Conservation (phyloP, 2,797 vertebrate species). For the Choloepus didactylus region DNA sequence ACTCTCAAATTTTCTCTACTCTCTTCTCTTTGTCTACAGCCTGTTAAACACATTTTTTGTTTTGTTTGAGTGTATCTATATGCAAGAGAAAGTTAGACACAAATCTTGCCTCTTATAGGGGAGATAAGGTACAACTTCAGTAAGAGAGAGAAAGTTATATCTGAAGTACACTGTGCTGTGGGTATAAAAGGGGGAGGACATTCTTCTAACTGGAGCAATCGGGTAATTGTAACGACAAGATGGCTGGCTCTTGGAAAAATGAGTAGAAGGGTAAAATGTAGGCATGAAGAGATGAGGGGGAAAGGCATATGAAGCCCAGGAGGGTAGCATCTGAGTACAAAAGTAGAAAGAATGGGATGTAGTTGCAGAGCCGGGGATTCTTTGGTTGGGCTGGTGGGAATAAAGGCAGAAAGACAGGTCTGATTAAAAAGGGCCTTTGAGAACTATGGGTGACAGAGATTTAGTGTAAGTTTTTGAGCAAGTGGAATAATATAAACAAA, state of each 20-base stretch:
- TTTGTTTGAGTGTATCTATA: background rate
- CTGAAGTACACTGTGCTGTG: background rate
- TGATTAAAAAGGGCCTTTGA: background rate
- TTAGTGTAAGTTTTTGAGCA: background rate
- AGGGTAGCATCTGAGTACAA: background rate
- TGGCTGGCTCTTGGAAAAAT: background rate
- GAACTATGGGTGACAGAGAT: background rate
- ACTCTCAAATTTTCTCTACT: background rate
- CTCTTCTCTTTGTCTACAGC: background rate
- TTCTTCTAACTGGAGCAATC: background rate
- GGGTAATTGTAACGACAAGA: background rate
- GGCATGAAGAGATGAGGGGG: background rate
- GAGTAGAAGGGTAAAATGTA: background rate
- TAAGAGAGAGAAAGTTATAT: background rate
- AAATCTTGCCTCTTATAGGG: background rate
- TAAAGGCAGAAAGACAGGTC: background rate
- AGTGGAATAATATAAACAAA: background rate
- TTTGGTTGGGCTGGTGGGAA: background rate
- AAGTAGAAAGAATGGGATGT: background rate
- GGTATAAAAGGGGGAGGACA: background rate
- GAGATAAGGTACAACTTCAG: background rate
- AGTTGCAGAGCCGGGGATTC: background rate
- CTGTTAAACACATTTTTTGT: background rate
- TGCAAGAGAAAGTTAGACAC: background rate
- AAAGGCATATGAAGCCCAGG: background rate